These are phyloP conservation scores for Crematogaster levior DNA, from an alignment of 2,888 invertebrate genomes.

Conservation along the genomic window DNA sequence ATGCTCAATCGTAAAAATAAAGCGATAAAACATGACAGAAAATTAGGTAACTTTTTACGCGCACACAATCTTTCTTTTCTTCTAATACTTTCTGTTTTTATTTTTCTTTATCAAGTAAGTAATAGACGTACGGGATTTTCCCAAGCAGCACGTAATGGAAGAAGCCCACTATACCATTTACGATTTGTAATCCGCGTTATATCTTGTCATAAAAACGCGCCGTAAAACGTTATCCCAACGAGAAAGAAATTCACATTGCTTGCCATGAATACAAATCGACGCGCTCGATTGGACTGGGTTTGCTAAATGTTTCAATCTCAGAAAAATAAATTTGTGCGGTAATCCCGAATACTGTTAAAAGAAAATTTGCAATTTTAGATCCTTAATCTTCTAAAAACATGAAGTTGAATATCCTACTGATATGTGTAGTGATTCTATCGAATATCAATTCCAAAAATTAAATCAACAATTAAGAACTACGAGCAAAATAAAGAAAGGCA, in stretches of 20 bases:
- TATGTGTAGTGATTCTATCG: too few relatives aligned
- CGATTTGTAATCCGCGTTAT: conserved; percentile 48
- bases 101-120: conserved; percentile 22
- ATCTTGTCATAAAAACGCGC: conserved; percentile 57
- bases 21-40: background rate
- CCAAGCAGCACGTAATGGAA: conserved; percentile 25
- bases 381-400: background rate
- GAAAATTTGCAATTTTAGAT: background rate
- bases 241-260: conserved; percentile 53
- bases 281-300: conserved; percentile 23
- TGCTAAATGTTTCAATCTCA: conserved; percentile 41
- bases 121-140: conserved; percentile 25
- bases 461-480: background rate
- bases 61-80: background rate
- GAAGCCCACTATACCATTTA: conserved; percentile 53
- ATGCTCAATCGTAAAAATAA: background rate
- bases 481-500: background rate
- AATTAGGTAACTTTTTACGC: background rate
- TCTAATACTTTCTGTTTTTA: conserved; percentile 1
- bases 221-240: conserved; percentile 39
- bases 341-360: background rate
- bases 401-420: background rate
- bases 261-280: conserved; percentile 57
- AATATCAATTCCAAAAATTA: background rate
- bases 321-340: conserved; percentile 3